Evolutionary conservation across 2,888 invertebrate genomes (phyloP).

Genomic region (Xiphydria camelus): DNA sequence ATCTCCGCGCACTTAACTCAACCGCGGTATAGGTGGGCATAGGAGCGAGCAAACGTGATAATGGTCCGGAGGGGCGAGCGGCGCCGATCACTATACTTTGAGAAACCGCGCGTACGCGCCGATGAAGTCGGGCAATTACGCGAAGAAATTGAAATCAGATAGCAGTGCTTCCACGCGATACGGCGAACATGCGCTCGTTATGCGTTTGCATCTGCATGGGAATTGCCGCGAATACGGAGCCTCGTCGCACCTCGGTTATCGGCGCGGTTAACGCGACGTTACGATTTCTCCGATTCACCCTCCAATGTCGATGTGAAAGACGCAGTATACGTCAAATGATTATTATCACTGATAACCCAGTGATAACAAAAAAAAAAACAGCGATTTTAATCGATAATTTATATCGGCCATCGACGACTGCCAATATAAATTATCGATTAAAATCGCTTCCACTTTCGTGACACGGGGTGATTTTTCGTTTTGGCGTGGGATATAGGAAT

Average conservation of each 20-base stretch:
- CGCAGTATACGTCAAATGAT: background rate
- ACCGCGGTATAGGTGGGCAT: constrained; percentile 14
- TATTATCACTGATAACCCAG: no score
- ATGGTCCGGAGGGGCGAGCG: constrained; percentile 7
- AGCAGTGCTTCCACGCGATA: constrained; percentile 33
- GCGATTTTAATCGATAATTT: no score
- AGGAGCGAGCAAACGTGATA: constrained; percentile 11
- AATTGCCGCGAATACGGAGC: constrained; percentile 22
- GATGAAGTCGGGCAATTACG: constrained; percentile 30
- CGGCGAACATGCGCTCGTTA: constrained; percentile 21
- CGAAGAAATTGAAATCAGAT: constrained; percentile 49
- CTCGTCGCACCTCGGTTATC: no score
- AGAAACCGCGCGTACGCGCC: constrained; percentile 13
- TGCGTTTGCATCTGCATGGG: constrained; percentile 31
- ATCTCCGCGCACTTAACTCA: constrained; percentile 18
- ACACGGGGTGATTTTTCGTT: no score
- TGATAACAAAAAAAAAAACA: no score
- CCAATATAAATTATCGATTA: no score
- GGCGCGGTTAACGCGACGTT: no score
- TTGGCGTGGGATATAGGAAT: no score
- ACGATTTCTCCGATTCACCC: no score
- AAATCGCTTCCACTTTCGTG: no score
- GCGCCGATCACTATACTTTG: constrained; percentile 31
- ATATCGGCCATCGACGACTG: no score
- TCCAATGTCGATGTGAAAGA: background rate